Conservation (phyloP, 1,140 invertebrate species). For the Aleiodes sp. region DNA sequence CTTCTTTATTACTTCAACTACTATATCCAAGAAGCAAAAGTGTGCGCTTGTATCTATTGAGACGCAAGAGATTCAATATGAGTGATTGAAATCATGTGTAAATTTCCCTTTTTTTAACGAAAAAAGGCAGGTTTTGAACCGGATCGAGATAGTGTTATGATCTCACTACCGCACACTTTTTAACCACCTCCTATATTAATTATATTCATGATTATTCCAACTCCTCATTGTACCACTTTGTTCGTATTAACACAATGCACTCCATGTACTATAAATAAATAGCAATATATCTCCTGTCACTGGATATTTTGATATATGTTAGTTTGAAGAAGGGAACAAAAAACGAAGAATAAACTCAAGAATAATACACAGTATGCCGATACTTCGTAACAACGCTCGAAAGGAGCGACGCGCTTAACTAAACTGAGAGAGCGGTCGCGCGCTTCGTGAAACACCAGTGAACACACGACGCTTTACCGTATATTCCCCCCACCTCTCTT, state of each 20-base stretch:
- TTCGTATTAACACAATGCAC: neutral
- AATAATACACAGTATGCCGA: neutral
- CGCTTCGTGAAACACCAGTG: neutral
- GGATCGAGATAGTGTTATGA: neutral
- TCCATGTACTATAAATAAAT: neutral
- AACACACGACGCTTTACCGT: neutral
- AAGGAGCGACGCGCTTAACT: slow-evolving; percentile 4
- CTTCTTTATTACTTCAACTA: no score
- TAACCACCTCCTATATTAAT: neutral
- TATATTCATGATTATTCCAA: neutral
- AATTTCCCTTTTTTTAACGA: no score
- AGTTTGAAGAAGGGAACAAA: no score
- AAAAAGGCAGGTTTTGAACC: neutral
- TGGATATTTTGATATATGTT: no score
- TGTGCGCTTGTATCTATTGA: no score
- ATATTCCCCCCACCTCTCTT: neutral
- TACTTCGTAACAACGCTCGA: neutral
- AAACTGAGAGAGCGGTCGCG: neutral
- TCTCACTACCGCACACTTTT: neutral
- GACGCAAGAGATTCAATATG: no score
- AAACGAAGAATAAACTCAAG: neutral
- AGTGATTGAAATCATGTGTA: no score
- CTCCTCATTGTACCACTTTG: no score
- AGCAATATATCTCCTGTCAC: neutral
- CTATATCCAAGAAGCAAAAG: no score